These are phyloP conservation scores for Diplodus sargus DNA, from an alignment of 2,797 vertebrate species.

Conservation along the genomic window DNA sequence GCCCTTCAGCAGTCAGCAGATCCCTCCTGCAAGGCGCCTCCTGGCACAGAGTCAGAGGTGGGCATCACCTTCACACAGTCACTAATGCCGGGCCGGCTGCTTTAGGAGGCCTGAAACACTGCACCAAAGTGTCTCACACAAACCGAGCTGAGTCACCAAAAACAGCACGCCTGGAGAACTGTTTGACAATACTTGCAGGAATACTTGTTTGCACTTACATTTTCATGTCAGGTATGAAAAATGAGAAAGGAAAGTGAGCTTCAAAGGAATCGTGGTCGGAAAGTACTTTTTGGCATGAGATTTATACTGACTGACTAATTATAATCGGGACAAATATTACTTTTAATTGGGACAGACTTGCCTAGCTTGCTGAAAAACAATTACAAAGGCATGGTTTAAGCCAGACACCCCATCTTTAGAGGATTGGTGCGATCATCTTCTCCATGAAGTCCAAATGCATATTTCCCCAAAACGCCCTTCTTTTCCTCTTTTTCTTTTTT, in stretches of 20 bases:
- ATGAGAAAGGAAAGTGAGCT: not conserved
- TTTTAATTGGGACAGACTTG: too few species aligned
- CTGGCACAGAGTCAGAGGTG: conserved; percentile 66
- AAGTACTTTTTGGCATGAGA: too few species aligned
- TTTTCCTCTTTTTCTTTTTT: too few species aligned
- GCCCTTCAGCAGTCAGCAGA: conserved; percentile 57
- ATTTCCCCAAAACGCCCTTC: too few species aligned
- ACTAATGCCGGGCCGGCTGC: conserved; percentile 57
- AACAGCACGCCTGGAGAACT: conserved; percentile 13
- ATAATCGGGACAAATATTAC: too few species aligned
- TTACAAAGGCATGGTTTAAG: too few species aligned
- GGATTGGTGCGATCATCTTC: too few species aligned
- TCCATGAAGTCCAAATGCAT: too few species aligned
- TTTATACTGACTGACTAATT: too few species aligned
- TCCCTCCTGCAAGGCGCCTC: conserved; percentile 48
- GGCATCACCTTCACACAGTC: conserved; percentile 71
- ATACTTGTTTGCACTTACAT: not conserved
- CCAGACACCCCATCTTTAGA: too few species aligned
- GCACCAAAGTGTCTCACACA: conserved; percentile 53
- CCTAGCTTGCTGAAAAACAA: too few species aligned
- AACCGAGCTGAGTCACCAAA: conserved; percentile 59
- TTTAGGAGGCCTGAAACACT: conserved; percentile 58
- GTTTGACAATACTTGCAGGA: not conserved
- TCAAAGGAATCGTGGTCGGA: not conserved
- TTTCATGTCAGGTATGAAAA: not conserved